These are phyloP conservation scores for Thymelicus lineola DNA, from an alignment of 2,888 invertebrate species.

Conservation along the genomic window DNA sequence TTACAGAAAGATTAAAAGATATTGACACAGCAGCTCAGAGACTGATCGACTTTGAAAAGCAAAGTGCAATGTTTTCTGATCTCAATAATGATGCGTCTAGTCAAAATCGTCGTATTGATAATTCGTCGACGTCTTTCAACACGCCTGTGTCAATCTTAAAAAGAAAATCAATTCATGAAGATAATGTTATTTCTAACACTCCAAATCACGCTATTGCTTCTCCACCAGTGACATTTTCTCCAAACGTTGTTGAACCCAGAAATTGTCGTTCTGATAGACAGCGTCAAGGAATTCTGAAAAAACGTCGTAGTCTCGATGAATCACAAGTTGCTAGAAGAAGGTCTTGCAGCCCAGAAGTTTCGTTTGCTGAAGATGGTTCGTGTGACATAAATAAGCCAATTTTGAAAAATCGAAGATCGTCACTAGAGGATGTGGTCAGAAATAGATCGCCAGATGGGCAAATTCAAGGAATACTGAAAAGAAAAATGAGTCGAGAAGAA, in stretches of 20 bases:
- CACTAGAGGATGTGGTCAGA: constrained; percentile 88
- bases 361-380: constrained; percentile 84
- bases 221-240: constrained; percentile 92
- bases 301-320: constrained; percentile 93
- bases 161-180: constrained; percentile 86
- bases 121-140: constrained; percentile 68
- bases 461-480: constrained; percentile 88
- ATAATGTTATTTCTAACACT: constrained; percentile 73
- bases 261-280: constrained; percentile 83
- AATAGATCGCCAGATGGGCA: constrained; percentile 87
- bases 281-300: constrained; percentile 92
- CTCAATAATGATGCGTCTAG: constrained; percentile 81
- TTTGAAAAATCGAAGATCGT: constrained; percentile 88
- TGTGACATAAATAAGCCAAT: constrained; percentile 87
- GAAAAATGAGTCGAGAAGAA: constrained; percentile 87
- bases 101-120: constrained; percentile 80
- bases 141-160: constrained; percentile 88
- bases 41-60: constrained; percentile 83
- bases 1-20: constrained; percentile 77
- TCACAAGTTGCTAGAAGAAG: constrained; percentile 88
- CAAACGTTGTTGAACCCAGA: constrained; percentile 89
- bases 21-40: constrained; percentile 83
- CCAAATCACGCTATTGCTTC: constrained; percentile 83
- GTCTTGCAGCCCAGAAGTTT: constrained; percentile 89
- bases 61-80: constrained; percentile 84